These are phyloP conservation scores for Sinhomidia bicolor DNA, from an alignment of 2,888 invertebrate species.

Conservation along the genomic window DNA sequence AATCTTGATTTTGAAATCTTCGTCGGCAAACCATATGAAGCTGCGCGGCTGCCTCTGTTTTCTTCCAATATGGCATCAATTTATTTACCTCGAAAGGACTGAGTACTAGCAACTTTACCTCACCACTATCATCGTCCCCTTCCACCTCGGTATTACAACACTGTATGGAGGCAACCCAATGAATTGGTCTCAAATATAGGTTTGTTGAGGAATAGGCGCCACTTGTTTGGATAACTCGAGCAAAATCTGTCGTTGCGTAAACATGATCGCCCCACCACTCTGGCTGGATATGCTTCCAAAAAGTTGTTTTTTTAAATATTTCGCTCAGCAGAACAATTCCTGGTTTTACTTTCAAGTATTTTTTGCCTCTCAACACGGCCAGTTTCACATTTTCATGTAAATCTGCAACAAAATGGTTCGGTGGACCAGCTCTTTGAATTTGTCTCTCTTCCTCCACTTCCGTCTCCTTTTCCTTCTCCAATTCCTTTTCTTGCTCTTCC, in stretches of 20 bases:
- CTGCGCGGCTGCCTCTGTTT: too few species aligned
- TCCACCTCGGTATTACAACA: not conserved
- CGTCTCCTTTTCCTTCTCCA: slow-evolving; percentile 24
- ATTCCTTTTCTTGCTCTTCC: slow-evolving; percentile 61
- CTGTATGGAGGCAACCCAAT: slow-evolving; percentile 7
- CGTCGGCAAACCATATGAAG: slow-evolving; percentile 61
- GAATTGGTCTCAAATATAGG: slow-evolving; percentile 9
- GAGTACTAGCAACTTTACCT: slow-evolving; percentile 17
- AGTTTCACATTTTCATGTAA: slow-evolving; percentile 15
- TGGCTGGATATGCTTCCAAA: slow-evolving; percentile 19
- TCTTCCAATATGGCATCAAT: slow-evolving; percentile 44
- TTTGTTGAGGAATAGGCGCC: not conserved
- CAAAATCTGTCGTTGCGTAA: slow-evolving; percentile 51
- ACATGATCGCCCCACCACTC: not conserved
- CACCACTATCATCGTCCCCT: not conserved
- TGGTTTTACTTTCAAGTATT: not conserved
- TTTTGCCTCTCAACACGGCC: not conserved
- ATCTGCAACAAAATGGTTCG: not conserved
- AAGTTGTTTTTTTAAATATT: slow-evolving; percentile 4
- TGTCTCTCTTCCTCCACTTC: slow-evolving; percentile 55
- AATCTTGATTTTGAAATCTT: slow-evolving; percentile 32
- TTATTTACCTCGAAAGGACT: slow-evolving; percentile 70
- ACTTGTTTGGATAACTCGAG: not conserved
- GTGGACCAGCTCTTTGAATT: not conserved
- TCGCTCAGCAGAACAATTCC: not conserved